Evolutionary conservation across 1,140 invertebrate genomes (phyloP).

Genomic region (Trichonephila clavata): DNA sequence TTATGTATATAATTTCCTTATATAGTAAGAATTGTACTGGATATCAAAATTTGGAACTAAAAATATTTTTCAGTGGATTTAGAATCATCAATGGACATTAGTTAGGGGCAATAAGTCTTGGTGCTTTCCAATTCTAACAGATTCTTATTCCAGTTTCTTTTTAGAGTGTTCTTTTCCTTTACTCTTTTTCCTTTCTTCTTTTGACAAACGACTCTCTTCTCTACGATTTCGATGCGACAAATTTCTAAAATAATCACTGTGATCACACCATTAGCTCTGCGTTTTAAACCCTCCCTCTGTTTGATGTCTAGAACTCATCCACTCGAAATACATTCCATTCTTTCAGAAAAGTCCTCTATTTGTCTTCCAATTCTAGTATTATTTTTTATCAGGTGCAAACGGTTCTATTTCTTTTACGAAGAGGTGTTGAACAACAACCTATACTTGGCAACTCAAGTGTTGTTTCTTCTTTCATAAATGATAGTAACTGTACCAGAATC

Average conservation of each 20-base stretch:
- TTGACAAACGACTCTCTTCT: slow-evolving; percentile 14
- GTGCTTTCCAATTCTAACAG: not conserved
- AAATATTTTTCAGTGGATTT: slow-evolving; percentile 12
- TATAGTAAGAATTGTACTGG: no score
- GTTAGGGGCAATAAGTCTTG: not conserved
- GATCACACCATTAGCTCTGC: slow-evolving; percentile 38
- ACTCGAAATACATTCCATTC: not conserved
- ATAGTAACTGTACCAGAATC: not conserved
- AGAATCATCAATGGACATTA: not conserved
- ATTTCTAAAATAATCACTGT: slow-evolving; percentile 45
- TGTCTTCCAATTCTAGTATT: not conserved
- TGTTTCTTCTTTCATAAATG: slow-evolving; percentile 24
- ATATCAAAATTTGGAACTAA: not conserved
- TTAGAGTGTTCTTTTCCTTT: not conserved
- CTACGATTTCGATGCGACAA: slow-evolving; percentile 43
- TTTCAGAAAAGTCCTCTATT: not conserved
- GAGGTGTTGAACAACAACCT: not conserved
- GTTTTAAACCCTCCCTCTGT: not conserved
- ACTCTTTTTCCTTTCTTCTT: no score
- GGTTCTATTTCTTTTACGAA: not conserved
- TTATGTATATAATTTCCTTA: no score
- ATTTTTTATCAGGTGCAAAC: not conserved
- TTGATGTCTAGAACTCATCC: not conserved
- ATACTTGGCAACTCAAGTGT: not conserved
- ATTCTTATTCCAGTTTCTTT: not conserved